Evolutionary conservation across 2,797 vertebrate genomes (phyloP), one percentile per base, ranked within the genome.

Genomic region (Eulemur coronatus): DNA sequence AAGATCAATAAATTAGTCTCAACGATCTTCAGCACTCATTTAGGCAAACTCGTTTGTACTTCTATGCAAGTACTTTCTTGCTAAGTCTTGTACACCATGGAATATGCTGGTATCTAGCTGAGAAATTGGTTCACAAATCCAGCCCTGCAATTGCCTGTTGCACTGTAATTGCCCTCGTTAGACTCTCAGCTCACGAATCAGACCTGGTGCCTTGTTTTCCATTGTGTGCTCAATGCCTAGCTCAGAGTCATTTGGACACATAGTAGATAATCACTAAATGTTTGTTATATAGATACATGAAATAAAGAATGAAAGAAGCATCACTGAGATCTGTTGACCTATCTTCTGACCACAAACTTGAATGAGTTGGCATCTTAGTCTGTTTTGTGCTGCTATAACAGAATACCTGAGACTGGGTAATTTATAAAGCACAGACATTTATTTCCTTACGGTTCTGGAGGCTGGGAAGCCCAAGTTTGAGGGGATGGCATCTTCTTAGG

Each of bases 1-100:
- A 89, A 88, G 48, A 84, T 57, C 94, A 89, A 82, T 72, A 63
- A 78, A 69, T 65, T 69, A 88, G n/a, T 84, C 46, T 84, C 52
- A 67, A 30, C 7, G 38, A 38, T 70, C 38, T 14, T 67, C 26
- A 48, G 61, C 26, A 46, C 26, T n/a, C 57, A 15, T 59, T 73
- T 92, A 72, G 84, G 72, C 57, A 89, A 75, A 50, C 5, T 30
- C 18, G 20, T 76, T n/a, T 48, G 43, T 79, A 72, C 55, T 84
- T 89, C 82, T 46, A 9, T 38, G 18, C 75, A 70, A 41, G 7
- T 59, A 43, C n/a, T 81, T 93, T 79, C 52, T 50, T 17, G 12
- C 33, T 35, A 67, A 95, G n/a, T 84, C 79, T 48, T 65, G 14
- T 38, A 76, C 2, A 72, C 24, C 52, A 79, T 93, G 75, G 86